phyloP scores from a whole-genome alignment of 35 echinoderm and acorn worm genomes.

The Apostichopus californicus region DNA sequence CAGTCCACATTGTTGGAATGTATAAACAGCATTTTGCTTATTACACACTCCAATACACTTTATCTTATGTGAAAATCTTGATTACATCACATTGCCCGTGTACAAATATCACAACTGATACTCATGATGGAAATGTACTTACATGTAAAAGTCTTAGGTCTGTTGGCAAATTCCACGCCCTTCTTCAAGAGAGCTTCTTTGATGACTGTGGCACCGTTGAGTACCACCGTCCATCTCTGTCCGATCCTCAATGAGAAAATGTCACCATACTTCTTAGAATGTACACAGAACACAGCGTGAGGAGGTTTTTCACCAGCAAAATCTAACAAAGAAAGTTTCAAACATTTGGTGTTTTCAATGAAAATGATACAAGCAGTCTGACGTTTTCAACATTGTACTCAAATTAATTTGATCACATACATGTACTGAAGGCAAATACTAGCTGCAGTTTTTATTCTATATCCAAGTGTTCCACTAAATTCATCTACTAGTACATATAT shows the following conservation, averaged over 20 bases:
- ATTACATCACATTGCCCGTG: not conserved
- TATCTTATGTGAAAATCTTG: too few relatives aligned
- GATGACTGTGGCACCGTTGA: conserved; percentile 33
- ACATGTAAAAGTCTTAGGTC: conserved; percentile 37
- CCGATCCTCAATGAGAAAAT: conserved; percentile 58
- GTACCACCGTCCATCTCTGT: conserved; percentile 40
- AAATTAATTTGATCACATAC: too few relatives aligned
- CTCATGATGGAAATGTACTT: not conserved
- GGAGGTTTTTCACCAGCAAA: not conserved
- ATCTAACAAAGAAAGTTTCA: not conserved
- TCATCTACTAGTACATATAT: too few relatives aligned
- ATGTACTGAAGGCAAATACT: too few relatives aligned
- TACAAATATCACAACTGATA: not conserved
- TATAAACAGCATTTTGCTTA: too few relatives aligned
- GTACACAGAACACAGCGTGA: not conserved
- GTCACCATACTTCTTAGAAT: conserved; percentile 42
- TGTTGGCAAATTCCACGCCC: conserved; percentile 50
- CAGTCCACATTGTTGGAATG: too few relatives aligned
- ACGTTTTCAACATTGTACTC: too few relatives aligned
- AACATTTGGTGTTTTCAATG: not conserved
- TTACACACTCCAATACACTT: too few relatives aligned
- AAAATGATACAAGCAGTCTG: too few relatives aligned
- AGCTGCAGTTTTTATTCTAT: too few relatives aligned
- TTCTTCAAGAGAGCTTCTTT: conserved; percentile 67
- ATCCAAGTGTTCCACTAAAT: too few relatives aligned